These are phyloP conservation scores for Sander lucioperca DNA, from an alignment of 2,113 vertebrate genomes.

Conservation along the genomic window DNA sequence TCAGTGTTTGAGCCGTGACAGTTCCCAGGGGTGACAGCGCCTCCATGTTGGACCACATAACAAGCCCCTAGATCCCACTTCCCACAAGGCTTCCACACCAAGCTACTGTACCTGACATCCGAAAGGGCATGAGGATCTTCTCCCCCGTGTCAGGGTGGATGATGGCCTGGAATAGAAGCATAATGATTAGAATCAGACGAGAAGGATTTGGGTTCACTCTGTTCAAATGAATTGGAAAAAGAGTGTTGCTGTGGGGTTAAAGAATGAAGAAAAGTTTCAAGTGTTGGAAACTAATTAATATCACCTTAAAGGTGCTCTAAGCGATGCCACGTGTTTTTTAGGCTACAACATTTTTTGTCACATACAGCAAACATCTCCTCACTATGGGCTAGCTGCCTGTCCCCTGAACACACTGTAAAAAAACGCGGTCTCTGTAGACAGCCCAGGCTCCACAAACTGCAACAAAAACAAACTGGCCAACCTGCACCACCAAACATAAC, in stretches of 20 bases:
- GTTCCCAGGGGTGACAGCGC: slow-evolving; percentile 57
- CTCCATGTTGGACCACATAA: slow-evolving; percentile 72
- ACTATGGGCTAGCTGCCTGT: no score
- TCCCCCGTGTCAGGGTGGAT: slow-evolving; percentile 94
- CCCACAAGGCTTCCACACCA: slow-evolving; percentile 25
- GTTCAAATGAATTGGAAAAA: not conserved
- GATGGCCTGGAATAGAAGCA: slow-evolving; percentile 87
- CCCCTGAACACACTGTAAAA: no score
- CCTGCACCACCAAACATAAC: no score
- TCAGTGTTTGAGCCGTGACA: slow-evolving; percentile 63
- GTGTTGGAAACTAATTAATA: not conserved
- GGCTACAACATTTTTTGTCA: no score
- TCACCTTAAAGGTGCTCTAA: no score
- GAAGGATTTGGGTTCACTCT: not conserved
- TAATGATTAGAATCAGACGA: slow-evolving; percentile 16
- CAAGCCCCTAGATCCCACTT: slow-evolving; percentile 59
- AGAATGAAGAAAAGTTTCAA: not conserved
- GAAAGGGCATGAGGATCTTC: slow-evolving; percentile 97
- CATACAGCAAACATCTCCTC: no score
- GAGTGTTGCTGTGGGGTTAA: not conserved
- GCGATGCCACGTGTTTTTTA: no score
- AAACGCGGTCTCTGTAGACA: no score
- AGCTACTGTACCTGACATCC: slow-evolving; percentile 92
- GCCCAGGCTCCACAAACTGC: no score
- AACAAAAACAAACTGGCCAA: no score